Evolutionary conservation across 2,888 invertebrate genomes (phyloP).

Genomic region (Philopedon plagiatum): DNA sequence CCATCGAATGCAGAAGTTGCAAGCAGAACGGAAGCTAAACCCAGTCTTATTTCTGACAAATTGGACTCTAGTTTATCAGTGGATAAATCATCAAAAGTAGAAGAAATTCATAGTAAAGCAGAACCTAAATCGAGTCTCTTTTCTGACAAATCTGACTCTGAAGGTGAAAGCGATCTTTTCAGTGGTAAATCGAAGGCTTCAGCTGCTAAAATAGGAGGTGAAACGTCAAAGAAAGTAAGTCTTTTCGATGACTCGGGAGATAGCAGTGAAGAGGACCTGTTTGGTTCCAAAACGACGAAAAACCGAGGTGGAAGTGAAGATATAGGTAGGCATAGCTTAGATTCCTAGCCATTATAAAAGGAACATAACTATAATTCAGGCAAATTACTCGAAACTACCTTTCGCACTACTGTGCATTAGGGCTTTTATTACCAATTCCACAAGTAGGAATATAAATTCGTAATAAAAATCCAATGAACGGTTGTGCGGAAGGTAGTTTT

Average conservation of each 20-base stretch:
- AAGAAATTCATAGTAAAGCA: not conserved
- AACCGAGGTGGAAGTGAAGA: slow-evolving; percentile 6
- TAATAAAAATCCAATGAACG: not conserved
- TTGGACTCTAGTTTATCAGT: no score
- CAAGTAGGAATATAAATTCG: no score
- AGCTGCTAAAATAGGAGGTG: not conserved
- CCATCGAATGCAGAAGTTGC: no score
- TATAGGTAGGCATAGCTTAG: slow-evolving; percentile 11
- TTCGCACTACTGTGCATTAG: no score
- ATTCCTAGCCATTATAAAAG: no score
- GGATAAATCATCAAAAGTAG: no score
- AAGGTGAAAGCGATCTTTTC: slow-evolving; percentile 36
- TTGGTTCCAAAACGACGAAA: slow-evolving; percentile 50
- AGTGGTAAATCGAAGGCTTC: slow-evolving; percentile 28
- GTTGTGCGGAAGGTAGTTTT: not conserved
- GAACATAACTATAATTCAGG: no score
- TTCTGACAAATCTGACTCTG: slow-evolving; percentile 43
- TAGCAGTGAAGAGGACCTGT: slow-evolving; percentile 62
- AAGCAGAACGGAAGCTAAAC: no score
- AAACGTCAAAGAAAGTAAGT: slow-evolving; percentile 28
- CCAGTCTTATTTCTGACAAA: no score
- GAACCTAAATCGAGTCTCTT: slow-evolving; percentile 15
- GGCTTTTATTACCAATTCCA: no score
- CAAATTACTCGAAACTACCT: no score
- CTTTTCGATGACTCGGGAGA: slow-evolving; percentile 53